phyloP scores from a whole-genome alignment of 1,140 invertebrate species.

The Drosophila equinoxialis region DNA sequence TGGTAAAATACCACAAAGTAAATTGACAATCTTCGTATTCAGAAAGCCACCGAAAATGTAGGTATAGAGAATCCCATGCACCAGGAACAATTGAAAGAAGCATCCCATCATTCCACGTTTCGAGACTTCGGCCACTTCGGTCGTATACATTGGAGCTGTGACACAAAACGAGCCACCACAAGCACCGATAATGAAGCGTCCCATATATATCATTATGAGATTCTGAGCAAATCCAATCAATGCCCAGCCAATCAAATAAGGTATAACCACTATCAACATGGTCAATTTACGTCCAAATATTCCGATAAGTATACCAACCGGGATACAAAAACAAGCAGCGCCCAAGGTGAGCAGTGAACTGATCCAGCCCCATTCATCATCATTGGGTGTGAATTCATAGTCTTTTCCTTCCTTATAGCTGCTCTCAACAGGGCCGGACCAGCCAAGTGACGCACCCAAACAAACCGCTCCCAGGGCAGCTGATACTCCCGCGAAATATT shows the following conservation, averaged over 20 bases:
- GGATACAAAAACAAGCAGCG: slow-evolving; percentile 85
- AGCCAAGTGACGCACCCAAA: slow-evolving; percentile 86
- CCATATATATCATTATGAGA: slow-evolving; percentile 85
- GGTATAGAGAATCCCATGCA: slow-evolving; percentile 86
- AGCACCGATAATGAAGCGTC: slow-evolving; percentile 87
- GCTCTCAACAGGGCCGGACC: slow-evolving; percentile 87
- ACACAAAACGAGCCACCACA: slow-evolving; percentile 88
- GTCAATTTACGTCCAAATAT: slow-evolving; percentile 87
- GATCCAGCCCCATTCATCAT: slow-evolving; percentile 46
- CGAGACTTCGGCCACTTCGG: slow-evolving; percentile 87
- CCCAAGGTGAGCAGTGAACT: slow-evolving; percentile 58
- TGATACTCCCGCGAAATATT: slow-evolving; percentile 60
- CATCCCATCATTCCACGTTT: slow-evolving; percentile 89
- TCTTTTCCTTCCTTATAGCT: not conserved
- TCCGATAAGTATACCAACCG: slow-evolving; percentile 86
- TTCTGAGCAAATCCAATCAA: slow-evolving; percentile 85
- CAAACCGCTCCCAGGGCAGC: slow-evolving; percentile 85
- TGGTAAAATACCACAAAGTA: slow-evolving; percentile 85
- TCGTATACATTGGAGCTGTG: slow-evolving; percentile 88
- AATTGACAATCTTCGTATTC: slow-evolving; percentile 83
- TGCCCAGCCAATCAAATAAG: slow-evolving; percentile 87
- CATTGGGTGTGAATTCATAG: slow-evolving; percentile 14
- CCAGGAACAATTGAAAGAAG: slow-evolving; percentile 88
- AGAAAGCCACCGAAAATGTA: slow-evolving; percentile 84
- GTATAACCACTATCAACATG: slow-evolving; percentile 86